phyloP scores from a whole-genome alignment of 1,140 invertebrate genomes.

The Capitella teleta region DNA sequence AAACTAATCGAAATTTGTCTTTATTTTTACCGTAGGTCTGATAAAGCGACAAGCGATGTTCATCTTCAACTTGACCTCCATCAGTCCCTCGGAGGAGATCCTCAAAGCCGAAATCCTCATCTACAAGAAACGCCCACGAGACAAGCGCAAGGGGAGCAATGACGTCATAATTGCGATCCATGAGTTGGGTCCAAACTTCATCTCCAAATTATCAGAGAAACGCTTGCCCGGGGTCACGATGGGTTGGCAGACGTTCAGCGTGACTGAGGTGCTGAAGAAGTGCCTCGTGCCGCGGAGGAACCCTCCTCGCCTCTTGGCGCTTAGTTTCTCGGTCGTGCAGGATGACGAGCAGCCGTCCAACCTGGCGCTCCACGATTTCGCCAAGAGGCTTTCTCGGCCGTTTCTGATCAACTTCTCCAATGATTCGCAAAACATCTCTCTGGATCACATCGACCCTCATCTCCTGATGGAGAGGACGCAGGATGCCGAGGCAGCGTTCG shows the following conservation, averaged over 20 bases:
- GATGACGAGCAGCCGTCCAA: slow-evolving; percentile 14
- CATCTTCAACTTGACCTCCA: slow-evolving; percentile 37
- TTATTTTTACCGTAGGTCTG: not conserved
- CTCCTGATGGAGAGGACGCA: not conserved
- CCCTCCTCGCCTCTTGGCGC: slow-evolving; percentile 17
- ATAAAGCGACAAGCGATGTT: slow-evolving; percentile 24
- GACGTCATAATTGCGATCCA: slow-evolving; percentile 16
- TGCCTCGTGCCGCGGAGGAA: slow-evolving; percentile 19
- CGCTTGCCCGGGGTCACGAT: slow-evolving; percentile 3
- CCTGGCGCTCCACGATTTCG: slow-evolving; percentile 21
- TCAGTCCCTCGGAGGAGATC: slow-evolving; percentile 26
- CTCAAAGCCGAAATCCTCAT: slow-evolving; percentile 38
- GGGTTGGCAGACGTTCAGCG: slow-evolving; percentile 35
- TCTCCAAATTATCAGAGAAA: slow-evolving; percentile 18
- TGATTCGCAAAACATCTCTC: slow-evolving; percentile 26
- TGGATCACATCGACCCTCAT: slow-evolving; percentile 7
- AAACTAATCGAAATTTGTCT: not conserved
- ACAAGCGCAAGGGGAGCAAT: slow-evolving; percentile 14
- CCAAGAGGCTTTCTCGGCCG: slow-evolving; percentile 29
- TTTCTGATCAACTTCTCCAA: slow-evolving; percentile 42
- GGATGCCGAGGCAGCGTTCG: not conserved
- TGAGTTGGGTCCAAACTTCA: slow-evolving; percentile 15
- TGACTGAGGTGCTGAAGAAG: slow-evolving; percentile 23
- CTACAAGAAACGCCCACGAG: slow-evolving; percentile 20
- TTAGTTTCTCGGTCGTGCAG: slow-evolving; percentile 20